Conservation (phyloP, 1,140 invertebrate genomes). For the Pseudomyrmex flavicornis region DNA sequence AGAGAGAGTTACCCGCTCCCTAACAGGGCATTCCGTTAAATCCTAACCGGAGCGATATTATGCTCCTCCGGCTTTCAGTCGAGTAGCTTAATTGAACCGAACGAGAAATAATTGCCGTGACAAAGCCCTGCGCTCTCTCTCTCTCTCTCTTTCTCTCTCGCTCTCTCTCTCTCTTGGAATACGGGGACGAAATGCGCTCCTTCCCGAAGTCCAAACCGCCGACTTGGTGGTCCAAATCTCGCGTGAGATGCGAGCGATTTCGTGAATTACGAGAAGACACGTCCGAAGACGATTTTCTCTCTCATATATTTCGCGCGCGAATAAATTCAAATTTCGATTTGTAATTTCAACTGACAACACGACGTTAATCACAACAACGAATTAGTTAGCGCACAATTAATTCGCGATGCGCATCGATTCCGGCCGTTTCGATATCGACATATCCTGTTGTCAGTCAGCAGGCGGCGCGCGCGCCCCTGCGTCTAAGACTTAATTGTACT, state of each 20-base stretch:
- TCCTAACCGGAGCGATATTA: constrained; percentile 76
- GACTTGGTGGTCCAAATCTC: constrained; percentile 1
- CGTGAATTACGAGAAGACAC: no score
- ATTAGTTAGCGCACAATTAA: background rate
- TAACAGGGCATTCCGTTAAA: constrained; percentile 78
- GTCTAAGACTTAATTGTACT: constrained; percentile 19
- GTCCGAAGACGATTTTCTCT: no score
- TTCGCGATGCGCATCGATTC: background rate
- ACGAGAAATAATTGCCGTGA: constrained; percentile 80
- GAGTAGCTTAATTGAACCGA: constrained; percentile 80
- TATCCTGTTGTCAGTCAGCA: background rate
- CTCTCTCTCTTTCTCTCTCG: no score
- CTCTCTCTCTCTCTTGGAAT: background rate
- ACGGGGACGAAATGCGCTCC: constrained; percentile 7
- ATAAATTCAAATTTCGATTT: no score
- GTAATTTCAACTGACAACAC: background rate
- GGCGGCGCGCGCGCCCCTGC: background rate
- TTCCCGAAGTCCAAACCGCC: background rate
- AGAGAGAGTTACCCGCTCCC: constrained; percentile 76
- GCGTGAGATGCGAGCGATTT: background rate
- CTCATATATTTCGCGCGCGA: no score
- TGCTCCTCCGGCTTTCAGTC: constrained; percentile 54
- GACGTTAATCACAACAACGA: background rate
- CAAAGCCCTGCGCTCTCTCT: constrained; percentile 15
- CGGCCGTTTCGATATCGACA: constrained; percentile 24